phyloP scores from a whole-genome alignment of 2,888 invertebrate genomes.

The Coelogynopora nodosa region DNA sequence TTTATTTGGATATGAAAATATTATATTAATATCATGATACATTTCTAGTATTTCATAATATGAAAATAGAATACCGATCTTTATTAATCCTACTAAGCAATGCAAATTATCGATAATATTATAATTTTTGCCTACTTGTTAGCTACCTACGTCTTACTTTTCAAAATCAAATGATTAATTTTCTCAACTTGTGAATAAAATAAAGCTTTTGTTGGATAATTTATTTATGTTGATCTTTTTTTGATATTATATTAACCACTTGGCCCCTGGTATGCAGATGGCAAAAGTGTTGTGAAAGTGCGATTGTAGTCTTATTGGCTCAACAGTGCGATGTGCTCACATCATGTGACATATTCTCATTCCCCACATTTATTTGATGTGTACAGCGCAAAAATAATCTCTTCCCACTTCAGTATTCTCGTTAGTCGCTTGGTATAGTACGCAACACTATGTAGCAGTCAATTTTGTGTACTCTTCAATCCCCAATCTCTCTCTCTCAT shows the following conservation, averaged over 20 bases:
- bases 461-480: background rate
- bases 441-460: background rate
- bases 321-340: background rate
- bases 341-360: background rate
- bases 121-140: background rate
- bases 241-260: no score
- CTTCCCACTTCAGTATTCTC: background rate
- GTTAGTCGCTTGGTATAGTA: background rate
- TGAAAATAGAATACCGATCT: background rate
- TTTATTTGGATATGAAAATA: no score
- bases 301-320: background rate
- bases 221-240: background rate
- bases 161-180: background rate
- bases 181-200: background rate
- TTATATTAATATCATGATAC: background rate
- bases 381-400: background rate
- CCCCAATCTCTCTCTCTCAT: no score
- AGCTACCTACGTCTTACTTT: background rate
- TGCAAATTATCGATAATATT: background rate
- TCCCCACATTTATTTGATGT: background rate
- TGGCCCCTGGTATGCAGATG: no score
- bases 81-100: background rate
- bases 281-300: no score
- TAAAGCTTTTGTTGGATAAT: background rate
- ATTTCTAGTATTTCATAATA: background rate